phyloP scores from a whole-genome alignment of 1,140 invertebrate species.

The Acromyrmex heyeri region DNA sequence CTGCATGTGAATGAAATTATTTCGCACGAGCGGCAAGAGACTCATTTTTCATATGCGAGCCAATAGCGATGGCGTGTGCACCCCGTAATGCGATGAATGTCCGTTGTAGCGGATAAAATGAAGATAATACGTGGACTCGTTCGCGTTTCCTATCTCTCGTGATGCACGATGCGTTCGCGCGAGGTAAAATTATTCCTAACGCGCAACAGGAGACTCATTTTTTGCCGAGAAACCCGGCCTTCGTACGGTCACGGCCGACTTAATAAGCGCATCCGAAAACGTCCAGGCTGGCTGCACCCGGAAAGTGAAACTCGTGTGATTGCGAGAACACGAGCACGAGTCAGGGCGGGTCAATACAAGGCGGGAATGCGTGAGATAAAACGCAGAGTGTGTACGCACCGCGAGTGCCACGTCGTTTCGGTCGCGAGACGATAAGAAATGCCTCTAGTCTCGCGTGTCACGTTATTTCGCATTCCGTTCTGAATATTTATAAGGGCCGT shows the following conservation, averaged over 20 bases:
- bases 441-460: constrained; percentile 84
- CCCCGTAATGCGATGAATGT: constrained; percentile 41
- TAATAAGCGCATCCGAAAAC: constrained; percentile 33
- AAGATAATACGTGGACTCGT: constrained; percentile 39
- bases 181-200: constrained; percentile 40
- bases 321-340: constrained; percentile 6
- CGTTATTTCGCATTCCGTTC: constrained; percentile 83
- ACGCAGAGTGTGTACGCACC: constrained; percentile 21
- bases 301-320: constrained; percentile 46
- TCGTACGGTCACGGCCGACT: constrained; percentile 46
- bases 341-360: constrained; percentile 9
- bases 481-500: constrained; percentile 86
- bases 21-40: constrained; percentile 44
- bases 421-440: constrained; percentile 83
- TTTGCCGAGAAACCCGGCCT: constrained; percentile 23
- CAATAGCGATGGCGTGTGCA: constrained; percentile 38
- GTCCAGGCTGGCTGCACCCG: neutral
- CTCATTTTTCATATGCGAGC: constrained; percentile 49
- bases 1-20: constrained; percentile 40
- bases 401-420: constrained; percentile 20
- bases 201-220: constrained; percentile 62
- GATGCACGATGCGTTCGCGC: neutral
- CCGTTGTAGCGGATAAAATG: constrained; percentile 32
- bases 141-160: constrained; percentile 40
- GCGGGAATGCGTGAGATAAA: constrained; percentile 56